Evolutionary conservation across 2,888 invertebrate species (phyloP), one percentile per base, ranked within the genome.

Genomic region (Volucella inanis): DNA sequence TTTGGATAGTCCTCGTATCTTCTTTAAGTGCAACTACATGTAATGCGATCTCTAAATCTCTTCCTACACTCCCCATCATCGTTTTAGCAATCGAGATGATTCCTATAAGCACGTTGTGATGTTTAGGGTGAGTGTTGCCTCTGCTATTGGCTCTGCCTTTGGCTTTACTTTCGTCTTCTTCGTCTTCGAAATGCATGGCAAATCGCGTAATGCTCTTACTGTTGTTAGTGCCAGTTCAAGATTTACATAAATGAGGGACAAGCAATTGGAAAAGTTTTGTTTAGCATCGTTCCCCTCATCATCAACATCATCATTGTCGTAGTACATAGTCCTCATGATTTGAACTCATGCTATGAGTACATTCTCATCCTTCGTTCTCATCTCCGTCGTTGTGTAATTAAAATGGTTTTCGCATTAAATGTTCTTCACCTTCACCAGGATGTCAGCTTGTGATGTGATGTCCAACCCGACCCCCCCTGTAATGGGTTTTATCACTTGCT

Each of bases 231-330:
- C 45, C 39, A 54, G 38, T 65, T 77, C 61, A 68, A 72, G 49
- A 85, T 85, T 85, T 81, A 76, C 85, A 85, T 85, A 85, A 81
- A 85, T 71, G 84, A 59, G 85, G 67, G 70, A 70, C 75, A 84
- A 54, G 84, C 75, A 81, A 85, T 81, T 85, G 76, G 85, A 81
- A 85, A 85, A 85, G 76, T 81, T 85, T 76, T 62, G 41, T 50
- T 76, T 49, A 41, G 18, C 62, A 62, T 47, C 57, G 59, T 15
- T 62, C 41, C 39, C 64, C 22, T 80, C 67, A 38, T 72, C 49
- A 12, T 81, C 14, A 10, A 64, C 54, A 12, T 62, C 31, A 15
- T 50, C 11, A 54, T 65, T 22, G 38, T 54, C 71, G 47, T 55
- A 6, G 31, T 31, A 31, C 45, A 31, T 71, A 54, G 41, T 47